phyloP scores from a whole-genome alignment of 2,888 invertebrate species.

The Oscheius sp. region DNA sequence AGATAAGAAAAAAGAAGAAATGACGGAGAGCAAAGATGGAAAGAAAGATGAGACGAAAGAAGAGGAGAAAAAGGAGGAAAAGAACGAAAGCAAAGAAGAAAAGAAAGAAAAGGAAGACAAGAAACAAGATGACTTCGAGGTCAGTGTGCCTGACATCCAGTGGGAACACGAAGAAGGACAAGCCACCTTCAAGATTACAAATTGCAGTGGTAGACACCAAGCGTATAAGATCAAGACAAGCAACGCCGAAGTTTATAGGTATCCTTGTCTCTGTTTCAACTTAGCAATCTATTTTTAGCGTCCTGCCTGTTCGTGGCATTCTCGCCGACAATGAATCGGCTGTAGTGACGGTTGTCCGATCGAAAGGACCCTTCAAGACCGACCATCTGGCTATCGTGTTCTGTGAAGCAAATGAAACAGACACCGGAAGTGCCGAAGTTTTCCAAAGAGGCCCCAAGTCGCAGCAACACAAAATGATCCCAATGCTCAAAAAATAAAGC shows the following conservation, averaged over 20 bases:
- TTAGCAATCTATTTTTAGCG: too few relatives aligned
- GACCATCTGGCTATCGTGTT: not conserved
- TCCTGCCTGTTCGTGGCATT: not conserved
- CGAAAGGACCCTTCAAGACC: not conserved
- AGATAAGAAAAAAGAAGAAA: too few relatives aligned
- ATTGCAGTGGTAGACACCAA: not conserved
- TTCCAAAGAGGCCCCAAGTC: not conserved
- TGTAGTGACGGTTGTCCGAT: not conserved
- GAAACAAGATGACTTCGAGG: too few relatives aligned
- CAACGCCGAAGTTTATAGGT: not conserved
- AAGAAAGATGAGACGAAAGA: too few relatives aligned
- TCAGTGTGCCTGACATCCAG: not conserved
- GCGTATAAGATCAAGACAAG: not conserved
- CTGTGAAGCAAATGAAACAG: not conserved
- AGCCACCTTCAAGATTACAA: not conserved
- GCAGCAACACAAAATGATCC: not conserved
- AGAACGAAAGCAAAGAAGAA: too few relatives aligned
- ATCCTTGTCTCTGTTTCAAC: not conserved
- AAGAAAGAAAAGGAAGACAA: too few relatives aligned
- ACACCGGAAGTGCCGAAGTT: not conserved
- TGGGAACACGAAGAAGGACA: not conserved
- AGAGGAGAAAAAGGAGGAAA: too few relatives aligned
- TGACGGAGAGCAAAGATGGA: too few relatives aligned
- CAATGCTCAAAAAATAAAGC: constrained; percentile 1
- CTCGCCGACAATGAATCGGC: not conserved